phyloP scores from a whole-genome alignment of 2,113 vertebrate species.

The Otocyon megalotis region DNA sequence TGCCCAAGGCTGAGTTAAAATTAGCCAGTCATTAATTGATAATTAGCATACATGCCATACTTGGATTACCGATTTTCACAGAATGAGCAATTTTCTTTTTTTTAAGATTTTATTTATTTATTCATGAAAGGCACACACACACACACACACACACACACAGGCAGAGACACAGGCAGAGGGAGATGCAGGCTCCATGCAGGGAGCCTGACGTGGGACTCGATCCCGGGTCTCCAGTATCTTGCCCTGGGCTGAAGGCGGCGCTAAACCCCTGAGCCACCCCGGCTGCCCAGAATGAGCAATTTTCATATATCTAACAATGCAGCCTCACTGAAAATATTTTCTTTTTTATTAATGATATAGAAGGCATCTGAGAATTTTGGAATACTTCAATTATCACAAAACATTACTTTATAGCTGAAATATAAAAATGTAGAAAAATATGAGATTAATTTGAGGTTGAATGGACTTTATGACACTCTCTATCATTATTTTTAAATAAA shows the following conservation, averaged over 20 bases:
- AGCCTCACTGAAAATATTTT: constrained; percentile 46
- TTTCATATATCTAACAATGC: constrained; percentile 34
- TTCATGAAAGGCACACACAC: too few relatives aligned
- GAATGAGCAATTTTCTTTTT: neutral
- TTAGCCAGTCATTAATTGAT: constrained; percentile 19
- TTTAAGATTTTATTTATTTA: too few relatives aligned
- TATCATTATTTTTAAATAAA: constrained; percentile 58
- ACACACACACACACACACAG: too few relatives aligned
- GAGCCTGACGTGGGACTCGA: too few relatives aligned
- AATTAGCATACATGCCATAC: constrained; percentile 37
- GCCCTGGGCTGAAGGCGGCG: too few relatives aligned
- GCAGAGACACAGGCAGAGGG: too few relatives aligned
- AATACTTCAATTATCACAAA: constrained; percentile 39
- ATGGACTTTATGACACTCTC: constrained; percentile 1
- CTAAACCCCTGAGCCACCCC: too few relatives aligned
- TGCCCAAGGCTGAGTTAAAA: constrained; percentile 51
- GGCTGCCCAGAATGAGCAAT: neutral
- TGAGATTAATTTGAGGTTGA: constrained; percentile 31
- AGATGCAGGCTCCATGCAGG: too few relatives aligned
- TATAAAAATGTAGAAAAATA: constrained; percentile 46
- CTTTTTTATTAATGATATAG: constrained; percentile 56
- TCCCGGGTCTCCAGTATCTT: too few relatives aligned
- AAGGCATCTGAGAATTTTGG: constrained; percentile 48
- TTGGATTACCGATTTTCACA: constrained; percentile 50
- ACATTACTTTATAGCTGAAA: constrained; percentile 56